Percentiles rank a stretch among this genome's conserved stretches.
Conservation (phyloP, 1,140 invertebrate species). For the Pachypsylla venusta region DNA sequence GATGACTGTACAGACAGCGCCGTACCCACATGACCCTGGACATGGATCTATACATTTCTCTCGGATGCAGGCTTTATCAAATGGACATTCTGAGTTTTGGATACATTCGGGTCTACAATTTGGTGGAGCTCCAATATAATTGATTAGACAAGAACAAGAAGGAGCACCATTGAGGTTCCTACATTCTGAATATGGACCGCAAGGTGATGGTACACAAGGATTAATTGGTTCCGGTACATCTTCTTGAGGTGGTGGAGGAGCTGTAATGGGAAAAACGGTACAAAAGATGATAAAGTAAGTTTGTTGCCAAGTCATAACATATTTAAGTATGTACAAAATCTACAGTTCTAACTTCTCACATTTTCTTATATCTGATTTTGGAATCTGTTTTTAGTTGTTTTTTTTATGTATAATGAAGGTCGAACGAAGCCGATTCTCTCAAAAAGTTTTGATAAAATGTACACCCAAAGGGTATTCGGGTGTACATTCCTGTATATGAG, state of each 20-base stretch:
- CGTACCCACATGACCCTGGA: constrained; percentile 42
- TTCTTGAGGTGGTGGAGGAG: constrained; percentile 24
- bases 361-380: too few relatives aligned
- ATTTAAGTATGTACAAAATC: too few relatives aligned
- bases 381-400: too few relatives aligned
- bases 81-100: constrained; percentile 44
- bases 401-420: too few relatives aligned
- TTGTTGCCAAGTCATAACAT: too few relatives aligned
- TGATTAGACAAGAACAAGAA: constrained; percentile 44
- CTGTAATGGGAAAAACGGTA: too few relatives aligned
- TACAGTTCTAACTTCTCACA: too few relatives aligned
- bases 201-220: constrained; percentile 48
- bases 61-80: constrained; percentile 44
- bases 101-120: constrained; percentile 48
- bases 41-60: constrained; percentile 53
- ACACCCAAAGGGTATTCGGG: too few relatives aligned
- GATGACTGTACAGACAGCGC: constrained; percentile 46
- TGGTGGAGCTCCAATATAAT: constrained; percentile 42
- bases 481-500: too few relatives aligned
- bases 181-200: constrained; percentile 52
- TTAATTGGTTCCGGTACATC: constrained; percentile 33
- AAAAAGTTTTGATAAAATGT: too few relatives aligned
- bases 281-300: too few relatives aligned
- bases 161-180: constrained; percentile 39
- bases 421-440: too few relatives aligned